These are phyloP conservation scores for Ovis canadensis DNA, from an alignment of 2,113 vertebrate genomes.

Conservation along the genomic window DNA sequence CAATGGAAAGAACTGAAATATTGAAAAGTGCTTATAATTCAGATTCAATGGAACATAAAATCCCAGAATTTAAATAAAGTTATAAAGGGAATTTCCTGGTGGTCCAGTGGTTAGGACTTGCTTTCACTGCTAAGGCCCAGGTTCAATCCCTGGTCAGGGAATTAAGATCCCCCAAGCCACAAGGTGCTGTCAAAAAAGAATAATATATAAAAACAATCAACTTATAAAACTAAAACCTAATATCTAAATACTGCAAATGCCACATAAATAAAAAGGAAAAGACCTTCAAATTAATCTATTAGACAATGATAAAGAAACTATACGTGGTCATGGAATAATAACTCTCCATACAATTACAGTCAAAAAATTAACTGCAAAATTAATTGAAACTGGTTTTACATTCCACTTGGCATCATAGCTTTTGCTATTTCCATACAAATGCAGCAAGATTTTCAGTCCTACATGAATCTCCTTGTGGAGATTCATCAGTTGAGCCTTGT, in stretches of 20 bases:
- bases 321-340: not conserved
- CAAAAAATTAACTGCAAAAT: conserved; percentile 8
- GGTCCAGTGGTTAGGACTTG: not conserved
- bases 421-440: not conserved
- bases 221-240: not conserved
- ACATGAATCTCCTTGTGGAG: conserved; percentile 17
- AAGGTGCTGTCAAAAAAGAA: not conserved
- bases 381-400: not conserved
- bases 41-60: not conserved
- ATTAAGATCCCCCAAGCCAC: not conserved
- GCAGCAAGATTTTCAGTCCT: not conserved
- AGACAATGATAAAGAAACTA: not conserved
- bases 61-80: conserved; percentile 3
- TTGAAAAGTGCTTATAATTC: not conserved
- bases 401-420: not conserved
- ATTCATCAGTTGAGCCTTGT: conserved; percentile 50
- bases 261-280: conserved; percentile 33
- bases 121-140: not conserved
- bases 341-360: not conserved
- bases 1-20: not conserved
- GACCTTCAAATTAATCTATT: not conserved
- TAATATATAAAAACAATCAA: not conserved
- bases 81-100: not conserved
- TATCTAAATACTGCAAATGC: not conserved
- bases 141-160: not conserved